These are phyloP conservation scores for Cotesia chilonis DNA, from an alignment of 1,140 invertebrate species.

Conservation along the genomic window DNA sequence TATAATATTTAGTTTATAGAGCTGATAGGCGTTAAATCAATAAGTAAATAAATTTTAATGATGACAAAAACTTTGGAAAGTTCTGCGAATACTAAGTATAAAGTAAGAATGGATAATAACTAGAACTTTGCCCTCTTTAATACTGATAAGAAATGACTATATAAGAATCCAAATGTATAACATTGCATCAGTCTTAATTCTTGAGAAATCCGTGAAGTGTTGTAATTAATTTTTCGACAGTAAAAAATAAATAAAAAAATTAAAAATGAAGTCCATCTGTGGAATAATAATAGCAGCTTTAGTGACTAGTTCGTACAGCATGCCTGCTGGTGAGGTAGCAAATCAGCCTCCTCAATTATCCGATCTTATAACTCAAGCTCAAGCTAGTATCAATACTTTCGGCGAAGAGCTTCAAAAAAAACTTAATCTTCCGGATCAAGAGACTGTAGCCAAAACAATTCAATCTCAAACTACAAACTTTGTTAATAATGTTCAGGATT, in stretches of 20 bases:
- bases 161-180: conserved; percentile 43
- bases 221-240: conserved; percentile 13
- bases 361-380: conserved; percentile 47
- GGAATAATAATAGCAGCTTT: conserved; percentile 38
- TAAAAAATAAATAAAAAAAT: conserved; percentile 2
- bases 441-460: conserved; percentile 47
- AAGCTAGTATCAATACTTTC: conserved; percentile 45
- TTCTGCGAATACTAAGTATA: background rate
- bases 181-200: conserved; percentile 46
- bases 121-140: conserved; percentile 48
- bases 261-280: conserved; percentile 46
- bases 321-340: conserved; percentile 29
- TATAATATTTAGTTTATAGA: background rate
- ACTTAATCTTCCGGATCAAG: conserved; percentile 48
- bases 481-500: conserved; percentile 47
- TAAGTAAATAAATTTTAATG: background rate
- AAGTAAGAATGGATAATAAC: conserved; percentile 41
- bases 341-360: conserved; percentile 31
- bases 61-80: conserved; percentile 2
- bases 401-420: conserved; percentile 46
- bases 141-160: conserved; percentile 55
- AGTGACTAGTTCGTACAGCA: conserved; percentile 32
- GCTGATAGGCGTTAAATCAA: no score
- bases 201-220: conserved; percentile 16
- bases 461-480: conserved; percentile 49